phyloP scores from a whole-genome alignment of 2,797 vertebrate species.

The Sebastes variabilis region DNA sequence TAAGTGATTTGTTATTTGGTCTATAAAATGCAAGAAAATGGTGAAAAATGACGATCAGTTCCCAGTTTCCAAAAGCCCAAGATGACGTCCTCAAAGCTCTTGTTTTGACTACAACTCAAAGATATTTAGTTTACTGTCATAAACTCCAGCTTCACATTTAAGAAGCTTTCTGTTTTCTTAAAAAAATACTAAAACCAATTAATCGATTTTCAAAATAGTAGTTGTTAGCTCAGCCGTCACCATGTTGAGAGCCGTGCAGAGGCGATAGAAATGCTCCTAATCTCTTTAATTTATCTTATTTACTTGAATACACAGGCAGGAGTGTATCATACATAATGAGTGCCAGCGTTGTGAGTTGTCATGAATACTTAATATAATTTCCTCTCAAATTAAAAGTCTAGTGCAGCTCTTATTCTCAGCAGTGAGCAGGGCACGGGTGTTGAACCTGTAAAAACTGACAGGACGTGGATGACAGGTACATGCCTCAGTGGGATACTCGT shows the following conservation, averaged over 20 bases:
- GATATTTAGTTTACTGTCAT: too few species aligned
- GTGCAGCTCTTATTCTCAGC: background rate
- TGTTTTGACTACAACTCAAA: too few species aligned
- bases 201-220: too few species aligned
- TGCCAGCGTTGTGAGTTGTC: background rate
- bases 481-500: slow-evolving; percentile 11
- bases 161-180: too few species aligned
- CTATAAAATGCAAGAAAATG: too few species aligned
- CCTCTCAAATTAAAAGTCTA: background rate
- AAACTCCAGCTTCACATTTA: too few species aligned
- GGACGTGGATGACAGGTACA: slow-evolving; percentile 27
- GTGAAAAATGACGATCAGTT: too few species aligned
- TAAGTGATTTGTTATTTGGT: too few species aligned
- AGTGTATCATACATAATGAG: background rate
- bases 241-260: background rate
- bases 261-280: background rate
- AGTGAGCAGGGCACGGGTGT: background rate
- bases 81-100: too few species aligned
- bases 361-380: background rate
- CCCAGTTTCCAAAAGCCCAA: too few species aligned
- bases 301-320: accelerated
- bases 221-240: background rate
- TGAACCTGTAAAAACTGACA: slow-evolving; percentile 19
- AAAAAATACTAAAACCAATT: too few species aligned
- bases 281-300: background rate